Base-by-base conservation (phyloP, 2,888 invertebrate species). In the Pterobdella sp. region DNA sequence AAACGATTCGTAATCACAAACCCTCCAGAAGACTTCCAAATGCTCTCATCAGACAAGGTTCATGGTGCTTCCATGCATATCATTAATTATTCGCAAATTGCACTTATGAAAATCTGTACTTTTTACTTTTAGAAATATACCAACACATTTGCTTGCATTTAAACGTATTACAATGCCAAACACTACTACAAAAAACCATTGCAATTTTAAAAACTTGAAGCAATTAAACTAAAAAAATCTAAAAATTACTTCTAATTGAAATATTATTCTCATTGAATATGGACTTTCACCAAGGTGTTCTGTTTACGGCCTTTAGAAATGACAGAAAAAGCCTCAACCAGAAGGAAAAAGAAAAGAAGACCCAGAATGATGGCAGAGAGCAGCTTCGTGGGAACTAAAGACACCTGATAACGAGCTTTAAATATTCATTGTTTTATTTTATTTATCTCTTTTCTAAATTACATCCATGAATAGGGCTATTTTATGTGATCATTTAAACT, bases 1-100 rank as follows among this genome's bases (percentile, higher is more conserved):
- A 82, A 98, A 86, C 89, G 98, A 84, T 99, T 97, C 86, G 98
- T 99, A 85, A 96, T 99, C 86, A 98, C 98, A 73, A 99, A 98
- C 88, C 98, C 98, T 81, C 95, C 97, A 73, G 94, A 95, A 85
- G 96, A 98, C 87, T 95, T 99, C 86, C 91, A 91, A 79, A 87
- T 98, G 84, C 87, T 95, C 85, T 94, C 94, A 78, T 94, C 96
- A 79, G 98, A 99, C 88, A 94, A 95, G 90, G 96, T 95, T 72
- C n/a, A 2, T 32, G 26, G n/a, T 26, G 26, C 64, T 14, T 18
- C 64, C 35, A 36, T 14, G 18, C 0, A 35, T 26, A 29, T n/a
- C 56, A 37, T 69, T 35, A 34, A 26, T 26, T 29, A 1, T 66
- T 32, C n/a, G n/a, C n/a, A n/a, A n/a, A n/a, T n/a, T n/a, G n/a